Evolutionary conservation across 2,888 invertebrate genomes (phyloP).

Genomic region (Diaprepes abbreviatus): DNA sequence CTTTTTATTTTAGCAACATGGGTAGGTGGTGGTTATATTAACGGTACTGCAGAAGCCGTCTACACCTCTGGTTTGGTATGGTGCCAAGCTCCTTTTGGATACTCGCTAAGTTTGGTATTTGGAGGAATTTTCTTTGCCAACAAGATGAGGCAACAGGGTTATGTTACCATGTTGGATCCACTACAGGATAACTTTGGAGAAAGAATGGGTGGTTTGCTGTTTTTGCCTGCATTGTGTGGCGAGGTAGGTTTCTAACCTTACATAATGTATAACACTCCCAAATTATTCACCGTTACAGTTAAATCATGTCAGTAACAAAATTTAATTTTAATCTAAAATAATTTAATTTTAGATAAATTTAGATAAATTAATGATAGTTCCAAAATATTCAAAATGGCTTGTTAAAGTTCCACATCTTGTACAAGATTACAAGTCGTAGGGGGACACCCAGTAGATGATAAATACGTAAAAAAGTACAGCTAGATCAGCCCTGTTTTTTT

Average conservation of each 20-base stretch:
- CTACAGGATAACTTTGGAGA: constrained; percentile 97
- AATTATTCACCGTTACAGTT: too few species aligned
- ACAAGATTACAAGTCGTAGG: too few species aligned
- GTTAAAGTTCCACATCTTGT: too few species aligned
- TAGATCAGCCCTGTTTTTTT: too few species aligned
- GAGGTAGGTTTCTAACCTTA: constrained; percentile 86
- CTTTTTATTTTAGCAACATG: constrained; percentile 94
- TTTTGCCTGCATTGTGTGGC: constrained; percentile 95
- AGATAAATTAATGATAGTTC: too few species aligned
- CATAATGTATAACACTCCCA: too few species aligned
- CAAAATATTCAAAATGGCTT: too few species aligned
- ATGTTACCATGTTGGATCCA: constrained; percentile 98
- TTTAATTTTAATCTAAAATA: too few species aligned
- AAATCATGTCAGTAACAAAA: too few species aligned
- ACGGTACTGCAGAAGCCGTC: constrained; percentile 98
- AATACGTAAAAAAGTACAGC: too few species aligned
- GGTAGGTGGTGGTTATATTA: constrained; percentile 99
- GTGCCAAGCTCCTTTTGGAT: constrained; percentile 99
- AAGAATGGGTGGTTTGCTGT: constrained; percentile 96
- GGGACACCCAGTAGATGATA: too few species aligned
- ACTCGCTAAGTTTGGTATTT: constrained; percentile 94
- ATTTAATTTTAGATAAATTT: too few species aligned
- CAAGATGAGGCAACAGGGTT: constrained; percentile 97
- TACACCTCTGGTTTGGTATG: constrained; percentile 93
- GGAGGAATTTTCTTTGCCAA: constrained; percentile 98